Conservation (phyloP, 2,113 vertebrate species). For the Alethe diademata region DNA sequence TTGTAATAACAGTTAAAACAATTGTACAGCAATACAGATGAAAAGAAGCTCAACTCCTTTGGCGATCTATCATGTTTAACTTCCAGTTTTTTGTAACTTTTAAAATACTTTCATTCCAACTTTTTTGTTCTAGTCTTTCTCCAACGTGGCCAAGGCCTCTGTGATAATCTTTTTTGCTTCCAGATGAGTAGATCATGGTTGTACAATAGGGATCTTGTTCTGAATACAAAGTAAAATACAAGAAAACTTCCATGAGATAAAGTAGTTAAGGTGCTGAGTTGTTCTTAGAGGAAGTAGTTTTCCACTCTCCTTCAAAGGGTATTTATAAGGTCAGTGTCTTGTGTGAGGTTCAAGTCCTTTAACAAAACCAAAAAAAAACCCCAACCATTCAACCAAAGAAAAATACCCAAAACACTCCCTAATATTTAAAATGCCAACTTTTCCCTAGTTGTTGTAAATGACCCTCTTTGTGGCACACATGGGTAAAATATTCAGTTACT, state of each 20-base stretch:
- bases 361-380: too few species aligned
- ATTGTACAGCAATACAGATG: background rate
- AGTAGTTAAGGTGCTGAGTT: background rate
- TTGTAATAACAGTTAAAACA: background rate
- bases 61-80: accelerated
- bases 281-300: background rate
- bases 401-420: background rate
- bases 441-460: background rate
- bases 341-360: background rate
- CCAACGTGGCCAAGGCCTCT: background rate
- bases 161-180: background rate
- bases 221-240: background rate
- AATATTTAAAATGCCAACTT: background rate
- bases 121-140: background rate
- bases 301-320: background rate
- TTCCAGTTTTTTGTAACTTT: background rate
- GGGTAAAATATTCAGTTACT: background rate
- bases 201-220: background rate
- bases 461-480: background rate
- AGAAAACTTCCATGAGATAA: background rate
- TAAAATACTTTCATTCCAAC: background rate
- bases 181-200: background rate
- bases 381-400: background rate
- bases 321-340: background rate
- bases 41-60: background rate